Base-by-base conservation (phyloP, 2,113 vertebrate genomes). In the Nansenia antarctica region DNA sequence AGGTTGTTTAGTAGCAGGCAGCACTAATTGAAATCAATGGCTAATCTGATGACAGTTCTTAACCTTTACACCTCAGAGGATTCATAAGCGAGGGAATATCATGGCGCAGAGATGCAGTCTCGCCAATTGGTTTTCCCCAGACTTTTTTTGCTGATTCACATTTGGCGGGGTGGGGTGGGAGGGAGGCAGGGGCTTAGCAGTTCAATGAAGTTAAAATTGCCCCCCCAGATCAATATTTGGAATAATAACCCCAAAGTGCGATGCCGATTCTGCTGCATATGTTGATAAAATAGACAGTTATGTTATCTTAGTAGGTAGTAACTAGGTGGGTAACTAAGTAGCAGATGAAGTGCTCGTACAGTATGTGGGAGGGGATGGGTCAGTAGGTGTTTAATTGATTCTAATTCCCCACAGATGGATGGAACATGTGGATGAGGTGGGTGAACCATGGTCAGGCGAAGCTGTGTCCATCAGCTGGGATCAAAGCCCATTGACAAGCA, bases 1-100 rank as follows among this genome's bases (percentile, higher is more conserved):
- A 88, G 89, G 89, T 90, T 91, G 86, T 91, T 92, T 90, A 89
- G 90, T 84, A 87, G 79, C 82, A 80, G 74, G 79, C 82, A 62
- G 74, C 68, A 68, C 86, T 93, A 93, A 93, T 91, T 92, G 90
- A 92, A 93, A 93, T 93, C 91, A 93, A 93, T 93, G 89, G 84
- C 75, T 93, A 90, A 93, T 91, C 91, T 93, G 90, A 92, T 92
- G 89, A 89, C 83, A 88, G 81, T 89, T 88, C 86, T 85, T 88
- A 87, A 84, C 90, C 89, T 89, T 89, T 85, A 75, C 74, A 85
- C 86, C 85, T 62, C 49, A 2, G 82, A 88, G 86, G 73, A 90
- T 91, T 92, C 86, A 88, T 87, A 89, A 87, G 83, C 64, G 42
- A 67, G 77, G 79, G 77, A 74, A 76, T 79, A 83, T 81, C 80